A percentile compares a stretch with the other conserved stretches of the same genome.
Conservation (phyloP, 2,888 invertebrate species). For the Cremastobaeus sp. region DNA sequence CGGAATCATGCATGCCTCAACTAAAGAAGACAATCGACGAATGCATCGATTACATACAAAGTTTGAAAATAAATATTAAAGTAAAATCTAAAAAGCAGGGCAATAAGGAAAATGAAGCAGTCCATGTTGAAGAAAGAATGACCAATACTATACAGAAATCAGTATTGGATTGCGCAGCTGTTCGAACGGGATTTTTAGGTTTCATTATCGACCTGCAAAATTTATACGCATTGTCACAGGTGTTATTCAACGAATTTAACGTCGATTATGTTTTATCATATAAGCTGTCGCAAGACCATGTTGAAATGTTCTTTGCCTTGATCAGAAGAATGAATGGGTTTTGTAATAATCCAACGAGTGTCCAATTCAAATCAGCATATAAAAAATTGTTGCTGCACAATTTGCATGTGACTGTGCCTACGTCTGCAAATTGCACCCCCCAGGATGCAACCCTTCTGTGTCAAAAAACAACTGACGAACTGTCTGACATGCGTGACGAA, state of each 20-base stretch:
- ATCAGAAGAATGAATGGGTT: constrained; percentile 42
- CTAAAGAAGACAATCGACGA: neutral
- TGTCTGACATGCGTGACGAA: too few species aligned
- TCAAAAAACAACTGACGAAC: too few species aligned
- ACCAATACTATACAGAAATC: too few species aligned
- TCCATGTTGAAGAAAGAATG: too few species aligned
- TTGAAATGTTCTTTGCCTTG: constrained; percentile 41
- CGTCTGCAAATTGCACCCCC: constrained; percentile 33
- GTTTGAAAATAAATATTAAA: constrained; percentile 1
- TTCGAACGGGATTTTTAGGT: constrained; percentile 11
- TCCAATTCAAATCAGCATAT: constrained; percentile 50
- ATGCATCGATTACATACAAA: constrained; percentile 1
- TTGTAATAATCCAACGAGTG: constrained; percentile 60
- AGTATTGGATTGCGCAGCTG: too few species aligned
- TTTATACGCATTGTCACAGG: neutral
- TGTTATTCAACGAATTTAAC: too few species aligned
- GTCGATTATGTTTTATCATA: constrained; percentile 34
- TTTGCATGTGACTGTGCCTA: constrained; percentile 39
- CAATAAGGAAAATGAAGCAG: too few species aligned
- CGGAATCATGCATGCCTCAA: too few species aligned
- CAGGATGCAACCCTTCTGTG: too few species aligned
- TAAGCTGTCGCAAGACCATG: constrained; percentile 40
- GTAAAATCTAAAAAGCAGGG: too few species aligned
- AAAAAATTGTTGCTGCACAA: constrained; percentile 56
- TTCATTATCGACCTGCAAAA: neutral